A percentile compares a stretch with the other conserved stretches of the same genome.
These are phyloP conservation scores for Dicerorhinus sumatrensis DNA, from an alignment of 2,113 vertebrate species.

Conservation along the genomic window DNA sequence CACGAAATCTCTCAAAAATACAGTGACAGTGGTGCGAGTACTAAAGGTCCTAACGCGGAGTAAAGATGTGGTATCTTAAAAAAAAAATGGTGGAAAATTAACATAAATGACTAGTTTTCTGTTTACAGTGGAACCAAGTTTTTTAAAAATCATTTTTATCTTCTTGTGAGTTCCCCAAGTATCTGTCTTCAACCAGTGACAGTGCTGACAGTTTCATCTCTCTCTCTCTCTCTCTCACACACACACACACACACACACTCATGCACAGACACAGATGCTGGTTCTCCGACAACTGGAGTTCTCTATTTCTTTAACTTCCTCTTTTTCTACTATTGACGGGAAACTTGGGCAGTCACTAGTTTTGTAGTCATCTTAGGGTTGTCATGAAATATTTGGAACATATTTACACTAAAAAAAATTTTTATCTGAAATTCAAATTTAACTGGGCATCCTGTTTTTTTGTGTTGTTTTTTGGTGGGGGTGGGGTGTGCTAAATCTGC, in stretches of 20 bases:
- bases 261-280: neutral
- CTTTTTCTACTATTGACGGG: neutral
- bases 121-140: neutral
- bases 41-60: neutral
- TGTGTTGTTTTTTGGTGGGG: neutral
- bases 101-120: neutral
- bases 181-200: neutral
- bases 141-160: slow-evolving; percentile 46
- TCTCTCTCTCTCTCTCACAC: neutral
- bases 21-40: neutral
- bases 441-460: neutral
- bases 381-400: neutral
- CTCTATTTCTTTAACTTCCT: slow-evolving; percentile 21
- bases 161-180: slow-evolving; percentile 10
- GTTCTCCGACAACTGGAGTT: neutral
- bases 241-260: neutral
- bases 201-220: neutral
- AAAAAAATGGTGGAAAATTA: neutral
- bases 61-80: neutral
- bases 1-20: neutral
- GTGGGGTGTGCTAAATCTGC: neutral
- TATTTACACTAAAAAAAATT: neutral
- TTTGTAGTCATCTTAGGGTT: neutral
- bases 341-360: neutral
- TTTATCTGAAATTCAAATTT: slow-evolving; percentile 37